Conservation (phyloP, 2,888 invertebrate genomes). For the Hetaerina titia region DNA sequence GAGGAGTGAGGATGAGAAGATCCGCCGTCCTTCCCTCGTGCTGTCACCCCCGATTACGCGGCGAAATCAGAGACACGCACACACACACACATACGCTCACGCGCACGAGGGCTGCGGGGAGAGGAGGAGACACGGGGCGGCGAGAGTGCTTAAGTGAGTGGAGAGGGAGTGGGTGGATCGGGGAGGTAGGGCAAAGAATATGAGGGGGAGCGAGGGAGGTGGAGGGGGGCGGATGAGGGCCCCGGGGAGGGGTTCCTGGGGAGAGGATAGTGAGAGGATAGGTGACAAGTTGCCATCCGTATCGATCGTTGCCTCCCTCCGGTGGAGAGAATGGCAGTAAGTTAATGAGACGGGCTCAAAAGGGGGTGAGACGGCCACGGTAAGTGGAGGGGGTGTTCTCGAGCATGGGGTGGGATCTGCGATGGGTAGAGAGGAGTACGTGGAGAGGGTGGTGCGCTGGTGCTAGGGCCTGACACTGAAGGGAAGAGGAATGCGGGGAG, state of each 20-base stretch:
- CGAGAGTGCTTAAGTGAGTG: constrained; percentile 15
- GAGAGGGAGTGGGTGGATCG: neutral
- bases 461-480: too few species aligned
- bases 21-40: neutral
- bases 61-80: constrained; percentile 42
- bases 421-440: neutral
- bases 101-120: neutral
- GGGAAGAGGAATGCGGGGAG: neutral
- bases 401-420: neutral
- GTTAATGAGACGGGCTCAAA: constrained; percentile 58
- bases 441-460: neutral
- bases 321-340: constrained; percentile 28
- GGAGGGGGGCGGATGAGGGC: neutral
- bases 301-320: constrained; percentile 38
- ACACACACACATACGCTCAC: too few species aligned
- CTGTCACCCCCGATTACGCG: constrained; percentile 26
- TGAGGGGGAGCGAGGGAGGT: neutral
- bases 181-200: neutral
- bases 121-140: neutral
- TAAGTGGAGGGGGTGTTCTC: neutral
- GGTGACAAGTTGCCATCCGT: constrained; percentile 56
- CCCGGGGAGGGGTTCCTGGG: neutral
- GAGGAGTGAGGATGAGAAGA: neutral
- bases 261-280: neutral
- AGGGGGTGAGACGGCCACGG: neutral